Evolutionary conservation across 1,140 invertebrate species (phyloP), one percentile per base, ranked within the genome.

Genomic region (Tribolium castaneum): DNA sequence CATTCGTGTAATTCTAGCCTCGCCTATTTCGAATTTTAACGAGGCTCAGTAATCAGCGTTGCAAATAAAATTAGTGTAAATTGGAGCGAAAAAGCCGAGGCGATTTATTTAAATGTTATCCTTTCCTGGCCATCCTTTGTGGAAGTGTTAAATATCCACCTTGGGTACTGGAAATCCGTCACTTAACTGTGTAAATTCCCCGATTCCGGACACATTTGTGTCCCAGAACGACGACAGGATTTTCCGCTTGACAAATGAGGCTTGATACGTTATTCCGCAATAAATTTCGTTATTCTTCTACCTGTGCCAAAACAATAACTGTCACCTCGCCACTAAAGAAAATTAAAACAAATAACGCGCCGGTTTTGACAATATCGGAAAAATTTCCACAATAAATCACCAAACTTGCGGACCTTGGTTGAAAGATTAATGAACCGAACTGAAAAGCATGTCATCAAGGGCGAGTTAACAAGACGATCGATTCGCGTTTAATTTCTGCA

Each of bases 191-290:
- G 59, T 66, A 66, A 66, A 66, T 66, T 73, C 71, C 49, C 71
- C 50, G 50, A 56, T 56, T 73, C 50, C 71, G 52, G 71, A 73
- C 71, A 73, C 50, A 56, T 52, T 56, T 73, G 71, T 73, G 52
- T 73, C 49, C 71, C 71, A 73, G 50, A 39, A 56, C 71, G 71
- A 50, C 71, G 52, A 73, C 50, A 73, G 71, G 71, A 73, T 73
- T 73, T 73, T 73, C 71, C 71, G 50, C 49, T 56, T 72, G 71
- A 73, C 71, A 73, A 73, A 73, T 73, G 71, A 73, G 71, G 14
- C 71, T 56, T 73, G 71, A 73, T 73, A 35, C 45, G 71, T 73
- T 72, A 49, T 72, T 73, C 52, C 30, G 22, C 16, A 73, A 73
- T 73, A 73, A 73, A 73, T 54, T 52, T 34, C 12, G 14, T 9